Base-by-base conservation (phyloP, 2,888 invertebrate species). In the Ischnura elegans region DNA sequence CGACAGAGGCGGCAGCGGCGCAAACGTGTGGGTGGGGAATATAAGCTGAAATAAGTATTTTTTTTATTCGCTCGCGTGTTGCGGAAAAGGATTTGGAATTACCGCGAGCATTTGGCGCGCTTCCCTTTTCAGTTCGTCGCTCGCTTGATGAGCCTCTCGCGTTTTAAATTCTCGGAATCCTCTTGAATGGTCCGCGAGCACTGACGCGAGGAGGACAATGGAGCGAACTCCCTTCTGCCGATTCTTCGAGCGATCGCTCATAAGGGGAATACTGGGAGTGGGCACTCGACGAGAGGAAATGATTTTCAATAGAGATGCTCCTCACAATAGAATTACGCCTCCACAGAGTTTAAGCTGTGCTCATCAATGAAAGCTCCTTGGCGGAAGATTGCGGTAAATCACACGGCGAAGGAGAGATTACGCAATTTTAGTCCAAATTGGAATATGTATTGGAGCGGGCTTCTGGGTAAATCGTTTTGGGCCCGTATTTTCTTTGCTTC, bases 131-230 rank as follows among this genome's bases (percentile, higher is more conserved):
- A 36, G 76, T 76, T 76, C 76, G 76, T 76, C 76, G 76, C 76
- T 61, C 61, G 43, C 61, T 66, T 66, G 47, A 90, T 90, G 90
- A 90, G 90, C 36, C 90, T 66, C 45, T 90, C 43, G 47, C 66
- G 90, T 61, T 43, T 66, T 13, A 8, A 45, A 45, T 66, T 45
- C 61, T 43, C 61, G 90, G 19, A 61, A 90, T 90, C 42, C 29
- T 13, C 21, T 66, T 16, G 25, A 43, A 55, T 61, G n/a, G 13
- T 66, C 61, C 61, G 42, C 29, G n/a, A n/a, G 36, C 76, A 13
- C 29, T 51, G 51, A 19, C 8, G 76, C 76, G 36, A 36, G 76
- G n/a, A n/a, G 76, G 76, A 76, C 76, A 76, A 76, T 76, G 36
- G 29, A n/a, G n/a, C n/a, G n/a, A 8, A 76, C n/a, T 76, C 76